phyloP scores from a whole-genome alignment of 2,888 invertebrate species.

The Drosophila atripex region DNA sequence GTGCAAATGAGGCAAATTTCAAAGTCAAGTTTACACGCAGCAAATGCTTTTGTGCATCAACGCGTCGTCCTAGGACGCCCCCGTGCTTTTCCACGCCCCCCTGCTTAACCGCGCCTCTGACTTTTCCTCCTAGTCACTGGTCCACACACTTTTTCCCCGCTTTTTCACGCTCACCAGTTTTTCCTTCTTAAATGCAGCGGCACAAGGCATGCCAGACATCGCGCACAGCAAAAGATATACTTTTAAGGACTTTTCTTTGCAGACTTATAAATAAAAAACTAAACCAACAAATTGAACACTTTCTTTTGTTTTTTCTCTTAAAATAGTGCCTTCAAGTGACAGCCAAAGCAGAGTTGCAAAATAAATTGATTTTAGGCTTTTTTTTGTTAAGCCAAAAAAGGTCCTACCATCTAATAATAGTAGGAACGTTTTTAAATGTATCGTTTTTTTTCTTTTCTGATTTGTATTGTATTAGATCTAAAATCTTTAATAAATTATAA shows the following conservation, averaged over 20 bases:
- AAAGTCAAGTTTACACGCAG: slow-evolving; percentile 79
- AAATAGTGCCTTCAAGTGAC: too few species aligned
- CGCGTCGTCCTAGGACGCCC: slow-evolving; percentile 28
- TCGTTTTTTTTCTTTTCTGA: not conserved
- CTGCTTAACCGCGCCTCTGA: not conserved
- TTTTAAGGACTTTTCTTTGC: not conserved
- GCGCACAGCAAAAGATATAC: not conserved
- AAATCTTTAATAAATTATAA: not conserved
- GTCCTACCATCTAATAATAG: too few species aligned
- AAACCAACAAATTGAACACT: too few species aligned
- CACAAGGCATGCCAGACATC: not conserved
- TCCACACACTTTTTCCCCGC: slow-evolving; percentile 1
- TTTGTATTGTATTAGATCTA: not conserved
- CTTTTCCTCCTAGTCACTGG: slow-evolving; percentile 17
- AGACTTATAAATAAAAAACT: too few species aligned
- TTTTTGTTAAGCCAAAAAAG: too few species aligned
- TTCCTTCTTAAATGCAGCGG: not conserved
- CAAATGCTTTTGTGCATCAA: slow-evolving; percentile 69
- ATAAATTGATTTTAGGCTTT: too few species aligned
- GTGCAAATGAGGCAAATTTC: slow-evolving; percentile 78
- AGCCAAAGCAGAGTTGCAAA: too few species aligned
- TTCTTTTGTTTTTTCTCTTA: too few species aligned
- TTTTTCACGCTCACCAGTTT: not conserved
- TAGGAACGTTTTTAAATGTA: too few species aligned
- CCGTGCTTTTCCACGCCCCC: slow-evolving; percentile 1